These are phyloP conservation scores for Laspeyria flexula DNA, from an alignment of 2,888 invertebrate species.

Conservation along the genomic window DNA sequence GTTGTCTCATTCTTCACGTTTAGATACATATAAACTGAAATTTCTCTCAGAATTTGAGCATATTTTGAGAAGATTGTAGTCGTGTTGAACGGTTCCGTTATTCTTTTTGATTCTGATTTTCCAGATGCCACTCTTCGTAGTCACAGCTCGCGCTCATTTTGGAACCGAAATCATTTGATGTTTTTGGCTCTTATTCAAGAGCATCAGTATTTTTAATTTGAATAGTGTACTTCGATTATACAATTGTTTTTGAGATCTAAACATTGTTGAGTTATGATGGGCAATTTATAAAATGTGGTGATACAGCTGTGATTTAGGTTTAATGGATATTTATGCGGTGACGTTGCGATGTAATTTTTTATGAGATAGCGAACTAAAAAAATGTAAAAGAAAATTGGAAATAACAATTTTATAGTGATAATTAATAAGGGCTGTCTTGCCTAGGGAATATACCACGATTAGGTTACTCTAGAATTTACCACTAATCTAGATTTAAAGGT, in stretches of 20 bases:
- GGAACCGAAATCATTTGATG: constrained; percentile 70
- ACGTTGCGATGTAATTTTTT: too few relatives aligned
- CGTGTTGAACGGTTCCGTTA: constrained; percentile 60
- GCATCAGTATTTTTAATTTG: constrained; percentile 64
- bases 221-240: constrained; percentile 59
- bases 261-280: constrained; percentile 12
- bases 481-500: too few relatives aligned
- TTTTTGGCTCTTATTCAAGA: constrained; percentile 75
- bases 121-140: constrained; percentile 64
- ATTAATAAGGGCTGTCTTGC: too few relatives aligned
- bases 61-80: background rate
- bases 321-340: too few relatives aligned
- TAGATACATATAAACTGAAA: background rate
- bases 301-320: background rate
- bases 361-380: too few relatives aligned
- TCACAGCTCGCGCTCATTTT: constrained; percentile 63
- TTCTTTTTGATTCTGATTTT: constrained; percentile 69
- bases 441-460: too few relatives aligned
- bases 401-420: too few relatives aligned
- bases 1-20: background rate
- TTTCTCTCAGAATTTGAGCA: background rate
- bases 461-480: too few relatives aligned
- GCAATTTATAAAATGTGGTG: constrained; percentile 7
- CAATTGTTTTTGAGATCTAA: constrained; percentile 43
- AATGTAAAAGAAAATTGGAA: too few relatives aligned